Conservation (phyloP, 2,888 invertebrate genomes). For the Pachydiplax longipennis region DNA sequence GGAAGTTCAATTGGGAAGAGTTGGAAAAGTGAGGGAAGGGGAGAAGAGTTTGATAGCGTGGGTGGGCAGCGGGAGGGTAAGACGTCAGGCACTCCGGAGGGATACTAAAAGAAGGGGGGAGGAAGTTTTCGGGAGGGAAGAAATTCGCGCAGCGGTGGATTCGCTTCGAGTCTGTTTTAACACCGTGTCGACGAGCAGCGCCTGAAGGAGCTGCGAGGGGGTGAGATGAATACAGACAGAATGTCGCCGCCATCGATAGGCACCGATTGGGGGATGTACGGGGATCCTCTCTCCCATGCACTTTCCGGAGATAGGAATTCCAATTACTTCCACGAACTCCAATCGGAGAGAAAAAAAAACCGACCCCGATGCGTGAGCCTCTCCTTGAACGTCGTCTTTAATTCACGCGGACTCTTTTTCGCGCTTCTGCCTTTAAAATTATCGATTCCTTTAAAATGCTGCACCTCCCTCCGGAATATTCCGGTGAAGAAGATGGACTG, state of each 20-base stretch:
- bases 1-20: slow-evolving; percentile 58
- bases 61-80: background rate
- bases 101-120: background rate
- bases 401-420: slow-evolving; percentile 3
- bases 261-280: background rate
- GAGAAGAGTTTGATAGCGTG: slow-evolving; percentile 46
- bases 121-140: background rate
- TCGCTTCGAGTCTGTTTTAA: slow-evolving; percentile 3
- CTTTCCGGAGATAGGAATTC: background rate
- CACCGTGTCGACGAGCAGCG: slow-evolving; percentile 19
- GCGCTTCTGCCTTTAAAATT: background rate
- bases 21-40: slow-evolving; percentile 54
- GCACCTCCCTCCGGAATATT: background rate
- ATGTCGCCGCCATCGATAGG: background rate
- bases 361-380: background rate
- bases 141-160: slow-evolving; percentile 22
- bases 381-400: slow-evolving; percentile 19
- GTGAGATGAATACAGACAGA: slow-evolving; percentile 11
- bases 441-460: slow-evolving; percentile 21
- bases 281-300: background rate
- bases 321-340: background rate
- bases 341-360: background rate
- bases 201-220: background rate
- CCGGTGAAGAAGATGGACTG: slow-evolving; percentile 21
- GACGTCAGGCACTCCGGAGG: slow-evolving; percentile 39